Evolutionary conservation across 1,140 invertebrate genomes (phyloP).

Genomic region (Heliconius hermathena): DNA sequence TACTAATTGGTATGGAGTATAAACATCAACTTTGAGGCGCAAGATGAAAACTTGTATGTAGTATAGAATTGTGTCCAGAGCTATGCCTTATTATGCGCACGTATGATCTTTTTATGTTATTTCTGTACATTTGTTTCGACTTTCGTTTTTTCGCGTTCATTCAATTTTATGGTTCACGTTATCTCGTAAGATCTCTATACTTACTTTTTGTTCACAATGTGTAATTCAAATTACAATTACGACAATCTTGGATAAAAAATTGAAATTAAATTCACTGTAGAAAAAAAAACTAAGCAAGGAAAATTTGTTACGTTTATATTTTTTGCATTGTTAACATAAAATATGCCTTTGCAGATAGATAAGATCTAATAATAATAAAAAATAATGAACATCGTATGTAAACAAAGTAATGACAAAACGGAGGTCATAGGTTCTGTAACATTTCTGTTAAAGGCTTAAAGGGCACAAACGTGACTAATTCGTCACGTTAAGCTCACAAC

Average conservation of each 20-base stretch:
- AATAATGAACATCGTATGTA: background rate
- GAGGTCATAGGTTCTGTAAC: background rate
- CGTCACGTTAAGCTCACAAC: slow-evolving; percentile 29
- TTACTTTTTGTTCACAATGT: background rate
- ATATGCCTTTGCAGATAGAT: too few species aligned
- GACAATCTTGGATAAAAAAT: background rate
- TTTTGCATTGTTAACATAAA: background rate
- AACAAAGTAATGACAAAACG: background rate
- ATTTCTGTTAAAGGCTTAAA: slow-evolving; percentile 33
- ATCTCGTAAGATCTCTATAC: slow-evolving; percentile 16
- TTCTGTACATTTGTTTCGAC: slow-evolving; percentile 45
- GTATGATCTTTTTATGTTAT: slow-evolving; percentile 38
- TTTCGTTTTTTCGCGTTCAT: slow-evolving; percentile 44
- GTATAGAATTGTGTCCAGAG: slow-evolving; percentile 42
- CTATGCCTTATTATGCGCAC: slow-evolving; percentile 40
- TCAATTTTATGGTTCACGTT: slow-evolving; percentile 51
- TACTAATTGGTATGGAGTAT: slow-evolving; percentile 32
- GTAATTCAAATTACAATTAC: background rate
- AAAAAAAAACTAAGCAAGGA: background rate
- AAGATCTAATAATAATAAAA: too few species aligned
- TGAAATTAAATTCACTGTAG: background rate
- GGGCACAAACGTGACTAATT: slow-evolving; percentile 28
- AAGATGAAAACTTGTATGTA: slow-evolving; percentile 14
- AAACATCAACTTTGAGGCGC: slow-evolving; percentile 26
- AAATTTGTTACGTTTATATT: background rate